Evolutionary conservation across 2,888 invertebrate genomes (phyloP).

Genomic region (Apamea monoglypha): DNA sequence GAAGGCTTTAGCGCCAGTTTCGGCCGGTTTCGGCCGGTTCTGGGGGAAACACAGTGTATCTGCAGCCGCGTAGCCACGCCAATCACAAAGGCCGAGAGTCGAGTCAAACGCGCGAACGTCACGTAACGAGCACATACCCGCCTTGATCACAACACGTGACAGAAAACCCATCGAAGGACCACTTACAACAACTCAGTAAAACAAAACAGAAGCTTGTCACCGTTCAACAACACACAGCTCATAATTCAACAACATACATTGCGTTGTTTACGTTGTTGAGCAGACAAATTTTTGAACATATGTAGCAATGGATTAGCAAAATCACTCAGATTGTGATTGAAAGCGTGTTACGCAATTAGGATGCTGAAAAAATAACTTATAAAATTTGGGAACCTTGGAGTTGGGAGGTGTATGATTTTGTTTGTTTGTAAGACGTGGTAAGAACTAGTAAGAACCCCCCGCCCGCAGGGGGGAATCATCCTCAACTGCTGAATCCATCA

Average conservation of each 20-base stretch:
- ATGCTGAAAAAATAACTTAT: no score
- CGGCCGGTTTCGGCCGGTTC: slow-evolving; percentile 65
- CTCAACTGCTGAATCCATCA: background rate
- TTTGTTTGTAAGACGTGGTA: background rate
- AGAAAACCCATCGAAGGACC: slow-evolving; percentile 15
- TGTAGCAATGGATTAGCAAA: no score
- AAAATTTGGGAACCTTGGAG: background rate
- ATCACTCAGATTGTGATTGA: no score
- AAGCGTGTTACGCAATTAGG: no score
- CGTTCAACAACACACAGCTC: no score
- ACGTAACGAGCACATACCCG: slow-evolving; percentile 22
- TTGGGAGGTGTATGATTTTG: background rate
- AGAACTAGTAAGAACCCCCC: background rate
- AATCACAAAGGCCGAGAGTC: slow-evolving; percentile 25
- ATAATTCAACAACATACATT: no score
- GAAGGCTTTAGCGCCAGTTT: slow-evolving; percentile 71
- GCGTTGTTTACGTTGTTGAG: no score
- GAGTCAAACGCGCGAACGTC: slow-evolving; percentile 22
- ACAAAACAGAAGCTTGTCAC: no score
- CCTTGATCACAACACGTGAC: background rate
- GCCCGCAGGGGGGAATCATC: background rate
- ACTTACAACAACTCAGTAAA: background rate
- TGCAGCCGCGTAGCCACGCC: slow-evolving; percentile 39
- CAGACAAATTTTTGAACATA: no score
- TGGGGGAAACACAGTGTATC: slow-evolving; percentile 58